Base-by-base conservation (phyloP, 1,140 invertebrate species). In the Orius insidiosus region DNA sequence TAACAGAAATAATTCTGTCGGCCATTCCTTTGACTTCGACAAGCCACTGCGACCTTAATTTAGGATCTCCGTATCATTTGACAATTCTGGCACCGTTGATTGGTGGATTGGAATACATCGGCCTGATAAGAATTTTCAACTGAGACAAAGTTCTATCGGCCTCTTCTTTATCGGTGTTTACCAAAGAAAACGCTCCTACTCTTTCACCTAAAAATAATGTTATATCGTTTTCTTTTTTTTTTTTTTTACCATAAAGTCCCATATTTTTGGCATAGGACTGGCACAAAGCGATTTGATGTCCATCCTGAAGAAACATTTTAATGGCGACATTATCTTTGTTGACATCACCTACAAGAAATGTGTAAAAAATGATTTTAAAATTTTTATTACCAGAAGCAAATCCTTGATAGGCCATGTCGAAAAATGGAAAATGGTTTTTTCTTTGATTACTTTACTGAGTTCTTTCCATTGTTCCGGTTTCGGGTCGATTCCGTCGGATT, bases 251-350 rank as follows among this genome's bases (percentile, higher is more conserved):
- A 63, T 87, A 88, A 39, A 87, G 65, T 58, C 92, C 95, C 92
- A 98, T 98, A 63, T 99, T 99, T 68, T 99, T 99, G 48, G 95
- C 90, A 70, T 80, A 99, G 33, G 93, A 98, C 68, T 99, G 95
- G 19, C 86, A 75, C 32, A 98, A 66, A 34, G 76, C 78, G 56
- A 98, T 78, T 54, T 85, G 70, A 62, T 96, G 89, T 2, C 93
- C 92, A 52, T 96, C 85, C 51, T 87, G 72, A n/a, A 93, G 69
- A 59, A 99, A 98, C 53, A 79, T 67, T 49, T 93, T 71, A 0
- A 98, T 76, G 19, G 93, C 86, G 62, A 75, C 75, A 2, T 94
- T 87, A 68, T 99, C 95, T 50, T 71, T 79, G 49, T 80, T 76
- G 35, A 87, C 75, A 64, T 89, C 77, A 52, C 95, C 84, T 68